Percentiles rank a stretch among this genome's conserved stretches.
phyloP scores from a whole-genome alignment of 1,140 invertebrate species.

The Bilobella aurantiaca region DNA sequence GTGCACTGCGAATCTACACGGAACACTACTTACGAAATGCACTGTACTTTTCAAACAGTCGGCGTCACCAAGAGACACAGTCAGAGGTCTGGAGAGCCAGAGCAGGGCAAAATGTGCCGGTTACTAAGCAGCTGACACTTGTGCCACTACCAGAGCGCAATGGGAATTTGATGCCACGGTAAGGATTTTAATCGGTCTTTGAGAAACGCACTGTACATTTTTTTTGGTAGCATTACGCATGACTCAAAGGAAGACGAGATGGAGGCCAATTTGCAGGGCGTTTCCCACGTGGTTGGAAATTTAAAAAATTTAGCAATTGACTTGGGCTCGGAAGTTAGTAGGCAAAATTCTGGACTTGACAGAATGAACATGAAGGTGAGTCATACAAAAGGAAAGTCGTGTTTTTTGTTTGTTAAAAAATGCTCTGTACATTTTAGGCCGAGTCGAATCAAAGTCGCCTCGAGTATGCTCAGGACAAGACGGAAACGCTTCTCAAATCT shows the following conservation, averaged over 20 bases:
- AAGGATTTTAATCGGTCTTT: background rate
- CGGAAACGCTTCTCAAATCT: no score
- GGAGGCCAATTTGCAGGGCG: slow-evolving; percentile 45
- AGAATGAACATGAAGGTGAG: slow-evolving; percentile 38
- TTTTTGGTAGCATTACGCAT: slow-evolving; percentile 36
- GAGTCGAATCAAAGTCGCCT: no score
- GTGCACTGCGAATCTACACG: background rate
- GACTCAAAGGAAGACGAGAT: slow-evolving; percentile 54
- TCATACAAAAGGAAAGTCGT: no score
- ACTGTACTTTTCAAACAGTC: background rate
- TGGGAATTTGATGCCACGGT: background rate
- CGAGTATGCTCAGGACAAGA: no score
- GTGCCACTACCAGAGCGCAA: background rate
- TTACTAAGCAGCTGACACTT: background rate
- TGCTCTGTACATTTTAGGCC: no score
- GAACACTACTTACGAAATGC: background rate
- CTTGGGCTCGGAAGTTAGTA: slow-evolving; percentile 49
- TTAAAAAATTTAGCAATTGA: slow-evolving; percentile 52
- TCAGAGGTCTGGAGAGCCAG: background rate
- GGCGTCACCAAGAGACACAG: background rate
- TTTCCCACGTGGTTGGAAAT: slow-evolving; percentile 37
- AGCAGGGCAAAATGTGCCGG: background rate
- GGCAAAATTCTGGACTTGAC: slow-evolving; percentile 49
- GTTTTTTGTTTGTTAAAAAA: no score
- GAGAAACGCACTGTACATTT: background rate